Evolutionary conservation across 2,888 invertebrate genomes (phyloP).

Genomic region (Chymomyza procnemis): DNA sequence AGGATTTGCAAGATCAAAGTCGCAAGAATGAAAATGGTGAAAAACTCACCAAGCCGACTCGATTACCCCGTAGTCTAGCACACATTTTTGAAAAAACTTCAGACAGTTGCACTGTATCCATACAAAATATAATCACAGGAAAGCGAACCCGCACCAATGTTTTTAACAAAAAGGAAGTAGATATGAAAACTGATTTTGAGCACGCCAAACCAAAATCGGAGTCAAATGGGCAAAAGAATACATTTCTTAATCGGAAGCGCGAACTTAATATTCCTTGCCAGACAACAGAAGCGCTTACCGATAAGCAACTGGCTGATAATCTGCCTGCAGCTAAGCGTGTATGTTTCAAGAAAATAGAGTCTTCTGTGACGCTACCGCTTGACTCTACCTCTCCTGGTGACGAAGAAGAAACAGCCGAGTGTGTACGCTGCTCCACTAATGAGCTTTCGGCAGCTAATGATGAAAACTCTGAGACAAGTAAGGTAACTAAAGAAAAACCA

Average conservation of each 20-base stretch:
- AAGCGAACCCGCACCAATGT: slow-evolving; percentile 63
- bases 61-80: slow-evolving; percentile 45
- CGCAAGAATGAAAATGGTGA: slow-evolving; percentile 31
- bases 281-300: too few relatives aligned
- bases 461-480: background rate
- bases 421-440: too few relatives aligned
- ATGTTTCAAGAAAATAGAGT: background rate
- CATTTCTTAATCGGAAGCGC: background rate
- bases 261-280: background rate
- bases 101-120: slow-evolving; percentile 75
- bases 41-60: slow-evolving; percentile 25
- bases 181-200: slow-evolving; percentile 47
- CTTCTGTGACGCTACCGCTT: background rate
- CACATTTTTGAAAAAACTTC: slow-evolving; percentile 63
- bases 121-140: slow-evolving; percentile 75
- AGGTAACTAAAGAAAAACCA: background rate
- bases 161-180: slow-evolving; percentile 67
- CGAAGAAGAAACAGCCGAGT: too few relatives aligned
- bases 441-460: background rate
- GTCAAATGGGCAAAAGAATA: background rate
- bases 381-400: too few relatives aligned
- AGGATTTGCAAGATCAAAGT: slow-evolving; percentile 56
- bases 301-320: background rate
- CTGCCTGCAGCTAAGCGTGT: background rate
- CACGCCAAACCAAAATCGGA: background rate